phyloP scores from a whole-genome alignment of 2,113 vertebrate species.

The Zootoca vivipara region DNA sequence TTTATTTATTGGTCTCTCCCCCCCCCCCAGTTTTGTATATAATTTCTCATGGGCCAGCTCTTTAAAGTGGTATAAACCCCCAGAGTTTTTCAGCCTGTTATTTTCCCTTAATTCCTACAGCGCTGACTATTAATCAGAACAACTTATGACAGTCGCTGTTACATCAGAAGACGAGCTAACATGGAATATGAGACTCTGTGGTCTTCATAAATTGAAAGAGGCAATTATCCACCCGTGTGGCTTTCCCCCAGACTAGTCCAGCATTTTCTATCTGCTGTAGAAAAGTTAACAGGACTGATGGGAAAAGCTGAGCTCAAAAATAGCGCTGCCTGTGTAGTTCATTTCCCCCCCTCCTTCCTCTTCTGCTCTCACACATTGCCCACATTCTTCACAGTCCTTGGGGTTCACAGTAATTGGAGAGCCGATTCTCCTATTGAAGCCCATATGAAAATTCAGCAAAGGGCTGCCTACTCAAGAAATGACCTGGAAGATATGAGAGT shows the following conservation, averaged over 20 bases:
- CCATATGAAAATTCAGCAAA: constrained; percentile 30
- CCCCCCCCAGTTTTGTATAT: not conserved
- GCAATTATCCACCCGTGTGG: not conserved
- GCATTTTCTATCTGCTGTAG: constrained; percentile 31
- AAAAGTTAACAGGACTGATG: constrained; percentile 32
- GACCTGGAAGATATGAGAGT: constrained; percentile 24
- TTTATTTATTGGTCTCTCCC: not conserved
- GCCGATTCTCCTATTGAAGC: constrained; percentile 23
- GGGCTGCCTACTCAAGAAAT: not conserved
- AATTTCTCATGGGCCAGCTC: not conserved
- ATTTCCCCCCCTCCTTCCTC: constrained; percentile 22
- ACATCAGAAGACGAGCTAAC: constrained; percentile 2
- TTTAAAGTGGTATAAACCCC: not conserved
- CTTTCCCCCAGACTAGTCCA: constrained; percentile 25
- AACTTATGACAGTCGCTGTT: constrained; percentile 20
- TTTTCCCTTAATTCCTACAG: not conserved
- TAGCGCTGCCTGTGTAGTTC: constrained; percentile 30
- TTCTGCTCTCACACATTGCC: constrained; percentile 48
- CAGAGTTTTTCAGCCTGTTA: not conserved
- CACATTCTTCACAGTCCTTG: constrained; percentile 33
- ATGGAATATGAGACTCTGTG: not conserved
- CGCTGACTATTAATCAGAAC: constrained; percentile 19
- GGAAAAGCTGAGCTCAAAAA: constrained; percentile 46
- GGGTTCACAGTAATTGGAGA: constrained; percentile 40
- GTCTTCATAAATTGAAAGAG: constrained; percentile 1